phyloP scores from a whole-genome alignment of 2,113 vertebrate species.

The Apaloderma vittatum region DNA sequence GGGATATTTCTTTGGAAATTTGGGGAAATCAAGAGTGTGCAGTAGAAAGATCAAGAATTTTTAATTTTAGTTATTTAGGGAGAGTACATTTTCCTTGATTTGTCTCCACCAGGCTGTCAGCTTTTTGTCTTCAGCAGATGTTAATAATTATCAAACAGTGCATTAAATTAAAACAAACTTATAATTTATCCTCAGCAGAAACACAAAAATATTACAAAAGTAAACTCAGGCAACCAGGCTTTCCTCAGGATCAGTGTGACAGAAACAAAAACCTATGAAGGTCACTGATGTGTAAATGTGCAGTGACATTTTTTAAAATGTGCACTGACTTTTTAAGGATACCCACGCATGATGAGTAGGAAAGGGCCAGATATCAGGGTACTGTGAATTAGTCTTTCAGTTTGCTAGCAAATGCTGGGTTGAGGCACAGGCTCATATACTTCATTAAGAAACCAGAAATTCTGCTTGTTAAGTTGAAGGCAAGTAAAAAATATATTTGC shows the following conservation, averaged over 20 bases:
- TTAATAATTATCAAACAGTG: not conserved
- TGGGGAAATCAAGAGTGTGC: not conserved
- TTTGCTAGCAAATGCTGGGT: not conserved
- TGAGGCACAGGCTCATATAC: not conserved
- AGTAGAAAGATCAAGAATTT: not conserved
- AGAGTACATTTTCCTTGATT: not conserved
- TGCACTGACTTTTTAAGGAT: slow-evolving; percentile 48
- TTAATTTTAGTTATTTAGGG: not conserved
- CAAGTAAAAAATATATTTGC: slow-evolving; percentile 30
- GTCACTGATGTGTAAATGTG: not conserved
- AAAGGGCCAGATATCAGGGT: not conserved
- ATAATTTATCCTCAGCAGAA: not conserved
- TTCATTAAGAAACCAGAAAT: slow-evolving; percentile 22
- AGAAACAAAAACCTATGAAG: not conserved
- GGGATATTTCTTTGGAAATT: not conserved
- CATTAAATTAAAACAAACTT: not conserved
- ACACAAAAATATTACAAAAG: not conserved
- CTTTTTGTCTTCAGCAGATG: not conserved
- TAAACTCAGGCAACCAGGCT: not conserved
- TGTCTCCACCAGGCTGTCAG: not conserved
- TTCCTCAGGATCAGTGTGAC: not conserved
- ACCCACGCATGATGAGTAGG: not conserved
- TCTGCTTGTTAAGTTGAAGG: slow-evolving; percentile 7
- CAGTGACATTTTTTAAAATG: slow-evolving; percentile 60
- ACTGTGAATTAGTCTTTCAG: not conserved